Evolutionary conservation across 1,140 invertebrate genomes (phyloP).

Genomic region (Paraescarpia echinospica): DNA sequence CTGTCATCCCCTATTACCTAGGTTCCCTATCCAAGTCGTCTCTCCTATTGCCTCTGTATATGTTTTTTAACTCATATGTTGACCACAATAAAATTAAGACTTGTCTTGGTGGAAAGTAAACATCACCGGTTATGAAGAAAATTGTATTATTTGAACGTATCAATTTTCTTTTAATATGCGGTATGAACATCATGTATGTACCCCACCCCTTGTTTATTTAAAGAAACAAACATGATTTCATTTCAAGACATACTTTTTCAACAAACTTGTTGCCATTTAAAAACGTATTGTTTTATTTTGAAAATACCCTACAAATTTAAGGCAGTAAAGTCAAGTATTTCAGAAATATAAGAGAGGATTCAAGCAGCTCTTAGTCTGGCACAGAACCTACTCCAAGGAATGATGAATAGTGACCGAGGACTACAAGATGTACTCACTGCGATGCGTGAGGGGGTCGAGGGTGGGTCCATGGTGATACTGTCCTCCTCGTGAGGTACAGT

Average conservation of each 20-base stretch:
- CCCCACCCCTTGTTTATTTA: too few relatives aligned
- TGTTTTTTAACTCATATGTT: not conserved
- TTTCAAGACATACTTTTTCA: too few relatives aligned
- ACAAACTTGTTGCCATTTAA: too few relatives aligned
- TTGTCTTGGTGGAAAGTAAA: not conserved
- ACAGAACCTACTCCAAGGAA: too few relatives aligned
- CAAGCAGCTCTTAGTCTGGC: too few relatives aligned
- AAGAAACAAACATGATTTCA: too few relatives aligned
- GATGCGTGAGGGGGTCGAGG: conserved; percentile 70
- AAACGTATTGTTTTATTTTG: too few relatives aligned
- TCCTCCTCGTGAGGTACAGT: conserved; percentile 60
- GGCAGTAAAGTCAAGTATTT: too few relatives aligned
- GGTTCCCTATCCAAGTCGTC: not conserved
- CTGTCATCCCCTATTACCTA: not conserved
- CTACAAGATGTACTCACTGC: conserved; percentile 62
- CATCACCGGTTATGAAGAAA: not conserved
- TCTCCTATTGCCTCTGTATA: not conserved
- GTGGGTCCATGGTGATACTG: conserved; percentile 66
- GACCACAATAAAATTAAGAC: not conserved
- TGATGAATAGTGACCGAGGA: too few relatives aligned
- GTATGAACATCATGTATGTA: not conserved
- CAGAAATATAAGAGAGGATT: too few relatives aligned
- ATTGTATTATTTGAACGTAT: not conserved
- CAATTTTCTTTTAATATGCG: not conserved
- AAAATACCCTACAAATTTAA: too few relatives aligned